These are phyloP conservation scores for Acronicta alni DNA, from an alignment of 2,888 invertebrate species.

Conservation along the genomic window DNA sequence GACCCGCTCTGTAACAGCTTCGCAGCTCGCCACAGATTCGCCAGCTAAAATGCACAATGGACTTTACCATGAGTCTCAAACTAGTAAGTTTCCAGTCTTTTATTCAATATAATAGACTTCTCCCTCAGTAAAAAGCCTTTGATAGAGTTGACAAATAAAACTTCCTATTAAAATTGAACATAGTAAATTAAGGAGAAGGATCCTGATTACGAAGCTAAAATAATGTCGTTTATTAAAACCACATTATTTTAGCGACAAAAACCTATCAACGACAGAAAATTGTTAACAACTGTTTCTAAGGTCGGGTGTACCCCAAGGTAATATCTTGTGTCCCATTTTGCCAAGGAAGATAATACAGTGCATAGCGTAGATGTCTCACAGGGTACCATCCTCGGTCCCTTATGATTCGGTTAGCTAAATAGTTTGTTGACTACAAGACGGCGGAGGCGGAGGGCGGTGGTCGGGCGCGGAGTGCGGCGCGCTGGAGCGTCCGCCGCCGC, in stretches of 20 bases:
- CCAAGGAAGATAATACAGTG: neutral
- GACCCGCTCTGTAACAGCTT: constrained; percentile 97
- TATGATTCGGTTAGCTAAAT: too few relatives aligned
- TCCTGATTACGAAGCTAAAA: too few relatives aligned
- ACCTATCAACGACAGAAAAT: neutral
- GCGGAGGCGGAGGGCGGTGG: constrained; percentile 70
- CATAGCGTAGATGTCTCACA: neutral
- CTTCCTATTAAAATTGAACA: constrained; percentile 7
- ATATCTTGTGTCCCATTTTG: constrained; percentile 17
- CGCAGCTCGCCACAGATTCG: constrained; percentile 96
- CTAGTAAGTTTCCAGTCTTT: constrained; percentile 83
- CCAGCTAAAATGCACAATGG: constrained; percentile 95
- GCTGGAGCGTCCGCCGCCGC: constrained; percentile 92
- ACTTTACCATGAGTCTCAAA: constrained; percentile 91
- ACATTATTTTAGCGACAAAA: too few relatives aligned
- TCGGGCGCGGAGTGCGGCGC: constrained; percentile 84
- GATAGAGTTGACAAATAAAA: constrained; percentile 5
- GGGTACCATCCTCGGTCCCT: neutral
- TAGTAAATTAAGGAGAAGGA: neutral
- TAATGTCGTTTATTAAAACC: too few relatives aligned
- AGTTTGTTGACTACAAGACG: constrained; percentile 76
- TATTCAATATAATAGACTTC: neutral
- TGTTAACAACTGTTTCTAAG: neutral
- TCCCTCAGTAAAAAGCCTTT: constrained; percentile 9
- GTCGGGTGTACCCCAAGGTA: constrained; percentile 40